These are phyloP conservation scores for Donacobius atricapilla DNA, from an alignment of 2,113 vertebrate species.

Conservation along the genomic window DNA sequence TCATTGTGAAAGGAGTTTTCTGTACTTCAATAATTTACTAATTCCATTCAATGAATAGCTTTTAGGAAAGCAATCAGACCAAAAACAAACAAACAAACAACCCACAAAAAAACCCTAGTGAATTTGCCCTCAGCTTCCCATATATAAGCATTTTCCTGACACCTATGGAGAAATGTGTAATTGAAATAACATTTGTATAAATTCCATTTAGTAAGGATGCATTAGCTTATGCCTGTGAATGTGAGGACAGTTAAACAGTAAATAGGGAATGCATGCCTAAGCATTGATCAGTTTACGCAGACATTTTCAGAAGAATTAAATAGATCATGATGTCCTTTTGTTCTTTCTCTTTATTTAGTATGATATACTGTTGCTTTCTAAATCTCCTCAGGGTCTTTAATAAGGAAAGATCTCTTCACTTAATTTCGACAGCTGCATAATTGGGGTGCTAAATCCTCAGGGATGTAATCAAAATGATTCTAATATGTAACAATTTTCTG, in stretches of 20 bases:
- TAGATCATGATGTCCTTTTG: not conserved
- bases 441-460: slow-evolving; percentile 18
- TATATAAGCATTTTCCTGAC: not conserved
- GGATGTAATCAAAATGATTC: not conserved
- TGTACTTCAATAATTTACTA: not conserved
- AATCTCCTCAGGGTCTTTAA: slow-evolving; percentile 1
- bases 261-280: not conserved
- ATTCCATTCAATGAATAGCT: not conserved
- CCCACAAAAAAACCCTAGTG: not conserved
- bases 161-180: not conserved
- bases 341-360: not conserved
- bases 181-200: slow-evolving; percentile 12
- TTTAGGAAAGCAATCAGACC: not conserved
- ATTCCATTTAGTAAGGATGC: not conserved
- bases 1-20: not conserved
- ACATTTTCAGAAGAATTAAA: not conserved
- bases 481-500: not conserved
- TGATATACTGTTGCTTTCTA: not conserved
- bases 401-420: slow-evolving; percentile 19
- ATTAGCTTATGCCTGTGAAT: not conserved
- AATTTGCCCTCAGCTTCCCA: not conserved
- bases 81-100: not conserved
- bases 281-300: slow-evolving; percentile 11
- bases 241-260: not conserved
- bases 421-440: slow-evolving; percentile 25